Base-by-base conservation (phyloP, 2,888 invertebrate species). In the Troglohyphantes excavatus region DNA sequence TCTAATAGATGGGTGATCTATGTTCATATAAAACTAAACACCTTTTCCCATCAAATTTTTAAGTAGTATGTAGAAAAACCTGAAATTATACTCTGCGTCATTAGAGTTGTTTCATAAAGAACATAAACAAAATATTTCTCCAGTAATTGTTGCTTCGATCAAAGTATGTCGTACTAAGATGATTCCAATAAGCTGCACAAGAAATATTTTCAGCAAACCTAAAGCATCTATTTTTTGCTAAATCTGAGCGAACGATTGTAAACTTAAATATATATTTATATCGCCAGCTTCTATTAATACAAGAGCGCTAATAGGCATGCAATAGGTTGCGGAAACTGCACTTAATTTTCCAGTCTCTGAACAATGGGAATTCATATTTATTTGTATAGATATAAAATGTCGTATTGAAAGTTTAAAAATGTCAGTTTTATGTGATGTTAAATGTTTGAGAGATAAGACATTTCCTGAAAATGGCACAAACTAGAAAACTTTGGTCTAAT, bases 211-310 rank as follows among this genome's bases (percentile, higher is more conserved):
- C 53, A 53, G 3, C 33, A 33, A 33, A 33, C 33, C n/a, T 53
- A 53, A 53, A 53, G 53, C 53, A 53, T n/a, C 53, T 53, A 53
- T 53, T n/a, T 53, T 53, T n/a, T n/a, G 13, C 53, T 53, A 53
- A 53, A 39, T 39, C 39, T 13, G 7, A 39, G 7, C 13, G 9
- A 39, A 33, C n/a, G 5, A 53, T 9, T 13, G 53, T 5, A 53
- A 53, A n/a, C 53, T 53, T 53, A 53, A 53, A 53, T 53, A 53
- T 53, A 53, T 53, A 53, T 53, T 53, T 53, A 53, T 53, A 53
- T 53, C 53, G 17, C 9, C n/a, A n/a, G 53, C 7, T 39, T 7
- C 7, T 13, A 39, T n/a, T 39, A 39, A 39, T 13, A 39, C 39
- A 39, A 39, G 39, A 11, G 39, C 1, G 39, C 39, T 2, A 39